Evolutionary conservation across 2,113 vertebrate species (phyloP).

Genomic region (Chaetura pelagica): DNA sequence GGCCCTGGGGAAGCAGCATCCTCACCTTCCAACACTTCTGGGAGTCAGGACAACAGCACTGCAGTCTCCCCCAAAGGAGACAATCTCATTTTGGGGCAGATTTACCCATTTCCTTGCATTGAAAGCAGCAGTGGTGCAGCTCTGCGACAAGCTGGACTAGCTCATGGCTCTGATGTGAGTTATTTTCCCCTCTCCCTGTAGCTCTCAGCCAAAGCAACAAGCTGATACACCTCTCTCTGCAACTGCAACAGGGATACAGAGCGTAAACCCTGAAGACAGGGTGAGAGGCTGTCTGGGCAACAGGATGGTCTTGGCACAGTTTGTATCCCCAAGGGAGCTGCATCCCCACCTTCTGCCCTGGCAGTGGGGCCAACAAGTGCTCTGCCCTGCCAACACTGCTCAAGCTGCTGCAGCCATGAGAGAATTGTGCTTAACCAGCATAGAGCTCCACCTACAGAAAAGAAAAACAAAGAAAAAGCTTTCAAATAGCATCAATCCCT

Average conservation of each 20-base stretch:
- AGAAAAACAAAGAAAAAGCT: neutral
- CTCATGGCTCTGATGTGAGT: neutral
- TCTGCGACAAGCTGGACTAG: neutral
- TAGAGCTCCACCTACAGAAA: neutral
- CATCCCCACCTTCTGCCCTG: neutral
- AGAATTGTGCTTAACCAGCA: neutral
- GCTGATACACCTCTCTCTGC: neutral
- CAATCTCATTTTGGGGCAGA: fast-evolving
- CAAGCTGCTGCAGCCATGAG: neutral
- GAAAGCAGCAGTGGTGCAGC: neutral
- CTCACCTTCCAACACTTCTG: fast-evolving
- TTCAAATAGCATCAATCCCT: fast-evolving
- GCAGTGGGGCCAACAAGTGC: fast-evolving
- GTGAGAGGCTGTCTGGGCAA: neutral
- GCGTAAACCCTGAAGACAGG: neutral
- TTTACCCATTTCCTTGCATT: neutral
- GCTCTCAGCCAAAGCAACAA: neutral
- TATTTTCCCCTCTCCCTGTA: neutral
- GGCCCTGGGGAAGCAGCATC: neutral
- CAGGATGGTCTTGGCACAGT: neutral
- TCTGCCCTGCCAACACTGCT: neutral
- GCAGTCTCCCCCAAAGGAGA: neutral
- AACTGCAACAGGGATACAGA: fast-evolving
- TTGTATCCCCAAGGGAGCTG: neutral
- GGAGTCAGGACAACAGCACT: neutral